Base-by-base conservation (phyloP, 2,888 invertebrate genomes). In the Branchinecta sandiegonensis region DNA sequence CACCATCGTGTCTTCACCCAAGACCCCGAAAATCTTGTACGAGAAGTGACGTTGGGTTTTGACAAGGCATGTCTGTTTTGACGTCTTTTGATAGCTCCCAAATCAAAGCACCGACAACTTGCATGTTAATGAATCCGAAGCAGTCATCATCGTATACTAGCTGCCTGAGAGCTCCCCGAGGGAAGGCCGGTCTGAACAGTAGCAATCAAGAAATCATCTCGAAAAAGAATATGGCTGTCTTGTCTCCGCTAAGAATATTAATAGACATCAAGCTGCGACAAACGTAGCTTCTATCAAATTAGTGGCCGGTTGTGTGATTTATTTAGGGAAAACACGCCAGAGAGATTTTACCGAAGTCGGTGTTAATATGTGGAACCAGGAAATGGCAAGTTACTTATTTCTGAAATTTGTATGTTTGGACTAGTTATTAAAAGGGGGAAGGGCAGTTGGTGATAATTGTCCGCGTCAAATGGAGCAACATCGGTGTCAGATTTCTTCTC, bases 171-270 rank as follows among this genome's bases (percentile, higher is more conserved):
- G 17, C 56, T 8, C 56, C 56, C 56, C 17, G 8, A 56, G 56
- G 56, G 56, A 56, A 56, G 56, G 56, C 56, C 56, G 56, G 56
- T 17, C 17, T 56, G 56, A 56, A 56, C 10, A 56, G 56, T 56
- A 56, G 56, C 56, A 56, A 56, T 56, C 56, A 56, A 56, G 37
- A 56, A 56, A 56, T 17, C 56, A 56, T 56, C 56, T 56, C 56
- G 17, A 56, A 17, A 56, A 56, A 56, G 56, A 56, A 56, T 56
- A 56, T 14, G 17, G 56, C 56, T 37, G 37, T 37, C 37, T 37
- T 37, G 37, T 37, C 56, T 56, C 56, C 17, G 56, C 56, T n/a
- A 56, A 56, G 56, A 56, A 56, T 56, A 56, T 56, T 56, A 56
- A 56, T 56, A 56, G 56, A 56, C 56, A 9, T 17, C 56, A 56